A percentile compares a stretch with the other conserved stretches of the same genome.
These are phyloP conservation scores for Ctenoplectra terminalis DNA, from an alignment of 1,140 invertebrate species.

Conservation along the genomic window DNA sequence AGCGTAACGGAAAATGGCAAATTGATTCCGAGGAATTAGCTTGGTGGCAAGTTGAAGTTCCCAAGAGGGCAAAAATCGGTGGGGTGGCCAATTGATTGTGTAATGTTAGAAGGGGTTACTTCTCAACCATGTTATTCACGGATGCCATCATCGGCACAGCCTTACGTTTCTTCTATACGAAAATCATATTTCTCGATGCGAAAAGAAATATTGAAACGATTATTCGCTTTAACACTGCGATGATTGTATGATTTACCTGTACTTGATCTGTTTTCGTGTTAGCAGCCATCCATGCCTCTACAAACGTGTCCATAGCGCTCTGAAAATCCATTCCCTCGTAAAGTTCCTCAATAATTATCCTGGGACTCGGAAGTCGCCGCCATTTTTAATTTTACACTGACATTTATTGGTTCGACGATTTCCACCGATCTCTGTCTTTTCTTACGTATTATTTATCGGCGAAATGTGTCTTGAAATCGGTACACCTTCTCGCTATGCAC, in stretches of 20 bases:
- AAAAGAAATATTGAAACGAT: background rate
- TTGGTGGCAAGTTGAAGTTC: conserved; percentile 47
- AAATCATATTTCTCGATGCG: background rate
- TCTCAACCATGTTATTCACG: conserved; percentile 53
- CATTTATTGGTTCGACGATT: conserved; percentile 19
- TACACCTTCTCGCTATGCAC: background rate
- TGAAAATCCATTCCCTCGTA: conserved; percentile 94
- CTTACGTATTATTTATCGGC: background rate
- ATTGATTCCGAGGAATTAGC: conserved; percentile 61
- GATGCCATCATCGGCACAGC: conserved; percentile 7
- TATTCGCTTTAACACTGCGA: background rate
- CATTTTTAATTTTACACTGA: conserved; percentile 61
- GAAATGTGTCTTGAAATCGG: background rate
- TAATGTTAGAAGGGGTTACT: conserved; percentile 79
- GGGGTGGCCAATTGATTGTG: conserved; percentile 82
- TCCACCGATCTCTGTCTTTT: conserved; percentile 7
- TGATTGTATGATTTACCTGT: conserved; percentile 72
- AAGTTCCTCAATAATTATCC: conserved; percentile 63
- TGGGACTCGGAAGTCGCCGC: conserved; percentile 64
- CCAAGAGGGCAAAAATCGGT: conserved; percentile 71
- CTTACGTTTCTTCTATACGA: background rate
- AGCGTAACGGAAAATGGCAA: conserved; percentile 55
- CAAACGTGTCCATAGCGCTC: conserved; percentile 98
- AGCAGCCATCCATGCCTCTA: conserved; percentile 97
- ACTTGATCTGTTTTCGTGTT: conserved; percentile 88